Percentiles rank a stretch among this genome's conserved stretches.
These are phyloP conservation scores for Scolopax mira DNA, from an alignment of 2,113 vertebrate genomes.

Conservation along the genomic window DNA sequence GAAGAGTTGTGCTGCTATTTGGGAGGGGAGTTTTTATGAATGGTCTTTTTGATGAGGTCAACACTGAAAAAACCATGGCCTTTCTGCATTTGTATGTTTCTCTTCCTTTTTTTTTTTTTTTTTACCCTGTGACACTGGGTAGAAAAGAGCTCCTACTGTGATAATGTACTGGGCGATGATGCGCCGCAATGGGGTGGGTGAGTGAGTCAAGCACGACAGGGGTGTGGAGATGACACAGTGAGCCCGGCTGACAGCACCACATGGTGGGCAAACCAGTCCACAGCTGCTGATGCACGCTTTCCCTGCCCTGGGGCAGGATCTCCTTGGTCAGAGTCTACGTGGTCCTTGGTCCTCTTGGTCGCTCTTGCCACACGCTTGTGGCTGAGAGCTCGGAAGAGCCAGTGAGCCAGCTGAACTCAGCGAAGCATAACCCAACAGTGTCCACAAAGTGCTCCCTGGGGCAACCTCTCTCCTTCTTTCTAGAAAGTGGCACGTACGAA, in stretches of 20 bases:
- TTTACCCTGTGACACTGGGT: background rate
- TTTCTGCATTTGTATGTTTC: constrained; percentile 1
- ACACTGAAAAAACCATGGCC: background rate
- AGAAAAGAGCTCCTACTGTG: background rate
- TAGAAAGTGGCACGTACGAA: background rate
- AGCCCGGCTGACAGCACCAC: background rate
- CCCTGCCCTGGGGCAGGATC: background rate
- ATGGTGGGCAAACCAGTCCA: background rate
- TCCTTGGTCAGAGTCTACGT: background rate
- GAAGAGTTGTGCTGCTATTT: background rate
- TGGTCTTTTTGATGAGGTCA: background rate
- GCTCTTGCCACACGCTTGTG: background rate
- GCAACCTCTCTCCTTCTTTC: background rate
- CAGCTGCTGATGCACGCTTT: background rate
- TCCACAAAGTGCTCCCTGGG: background rate
- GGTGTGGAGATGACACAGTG: background rate
- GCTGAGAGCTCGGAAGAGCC: background rate
- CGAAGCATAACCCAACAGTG: fast-evolving
- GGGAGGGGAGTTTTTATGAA: background rate
- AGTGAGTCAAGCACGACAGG: background rate
- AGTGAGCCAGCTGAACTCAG: background rate
- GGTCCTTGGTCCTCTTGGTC: background rate
- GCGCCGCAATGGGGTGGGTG: background rate
- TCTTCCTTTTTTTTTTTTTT: background rate
- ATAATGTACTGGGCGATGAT: background rate